Evolutionary conservation across 1,140 invertebrate genomes (phyloP).

Genomic region (Hyposmocoma kahamanoa): DNA sequence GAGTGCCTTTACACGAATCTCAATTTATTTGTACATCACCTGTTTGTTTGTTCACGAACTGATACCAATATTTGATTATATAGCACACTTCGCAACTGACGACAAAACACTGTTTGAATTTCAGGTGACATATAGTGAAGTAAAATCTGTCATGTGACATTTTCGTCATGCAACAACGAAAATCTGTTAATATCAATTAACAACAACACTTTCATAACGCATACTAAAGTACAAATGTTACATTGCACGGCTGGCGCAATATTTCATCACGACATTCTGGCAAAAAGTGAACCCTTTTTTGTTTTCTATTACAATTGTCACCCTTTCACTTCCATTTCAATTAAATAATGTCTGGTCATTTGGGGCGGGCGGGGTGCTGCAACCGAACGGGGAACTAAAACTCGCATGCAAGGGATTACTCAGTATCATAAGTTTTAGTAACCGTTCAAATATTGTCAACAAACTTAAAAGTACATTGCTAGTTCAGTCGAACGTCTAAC

Average conservation of each 20-base stretch:
- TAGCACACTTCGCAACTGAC: background rate
- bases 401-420: too few species aligned
- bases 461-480: too few species aligned
- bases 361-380: slow-evolving; percentile 36
- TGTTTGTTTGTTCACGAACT: slow-evolving; percentile 15
- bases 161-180: too few species aligned
- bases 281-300: slow-evolving; percentile 66
- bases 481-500: too few species aligned
- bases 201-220: background rate
- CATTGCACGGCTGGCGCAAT: slow-evolving; percentile 64
- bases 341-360: slow-evolving; percentile 74
- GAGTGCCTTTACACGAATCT: slow-evolving; percentile 18
- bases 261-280: slow-evolving; percentile 56
- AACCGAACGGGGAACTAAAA: too few species aligned
- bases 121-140: too few species aligned
- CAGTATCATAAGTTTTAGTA: too few species aligned
- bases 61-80: background rate
- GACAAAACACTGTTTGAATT: too few species aligned
- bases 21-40: slow-evolving; percentile 43
- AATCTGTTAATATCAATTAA: too few species aligned
- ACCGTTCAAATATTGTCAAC: too few species aligned
- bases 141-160: too few species aligned
- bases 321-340: slow-evolving; percentile 70
- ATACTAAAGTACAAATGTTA: slow-evolving; percentile 61
- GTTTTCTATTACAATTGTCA: slow-evolving; percentile 71